Base-by-base conservation (phyloP, 2,113 vertebrate species). In the Onychorhynchus coronatus region DNA sequence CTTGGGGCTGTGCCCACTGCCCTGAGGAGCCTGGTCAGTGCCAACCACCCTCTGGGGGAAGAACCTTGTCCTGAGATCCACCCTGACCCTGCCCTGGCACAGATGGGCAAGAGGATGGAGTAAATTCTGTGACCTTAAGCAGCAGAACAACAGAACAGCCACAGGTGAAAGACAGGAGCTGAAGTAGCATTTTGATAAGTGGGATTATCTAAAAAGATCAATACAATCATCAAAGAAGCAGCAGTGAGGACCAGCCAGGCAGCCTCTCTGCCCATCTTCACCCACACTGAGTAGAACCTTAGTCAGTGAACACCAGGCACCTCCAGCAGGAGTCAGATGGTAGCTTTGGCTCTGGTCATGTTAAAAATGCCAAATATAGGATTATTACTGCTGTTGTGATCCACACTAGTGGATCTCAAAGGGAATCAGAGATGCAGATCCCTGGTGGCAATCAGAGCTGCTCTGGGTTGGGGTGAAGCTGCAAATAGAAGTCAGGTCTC, bases 71-170 rank as follows among this genome's bases (percentile, higher is more conserved):
- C 47, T 0, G 17, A 53, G 20, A n/a, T 9, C 62, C 70, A n/a
- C 9, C 8, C 2, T 1, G 6, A 50, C 1, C 27, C 15, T 67
- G 2, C 22, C 19, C 39, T 30, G 53, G 1, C 44, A 30, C 50
- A 16, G 35, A 25, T 10, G 31, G 37, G 31, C 70, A 79, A 88
- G 28, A 25, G 41, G 59, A 42, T 33, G 53, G 53, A 72, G 11
- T 12, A 12, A 73, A 28, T 56, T 44, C 25, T 14, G 25, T 58
- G 46, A 80, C 28, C 23, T 52, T 7, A 9, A 76, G 17, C 44
- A 83, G 41, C 50, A 46, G 15, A 15, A 53, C n/a, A 42, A 28
- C 24, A 28, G 52, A 88, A 12, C 46, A 61, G 46, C 53, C 53
- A 5, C 0, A 18, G n/a, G 37, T 31, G 28, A 31, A 62, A 59